phyloP scores from a whole-genome alignment of 2,113 vertebrate species.

The Pterocles orientalis region DNA sequence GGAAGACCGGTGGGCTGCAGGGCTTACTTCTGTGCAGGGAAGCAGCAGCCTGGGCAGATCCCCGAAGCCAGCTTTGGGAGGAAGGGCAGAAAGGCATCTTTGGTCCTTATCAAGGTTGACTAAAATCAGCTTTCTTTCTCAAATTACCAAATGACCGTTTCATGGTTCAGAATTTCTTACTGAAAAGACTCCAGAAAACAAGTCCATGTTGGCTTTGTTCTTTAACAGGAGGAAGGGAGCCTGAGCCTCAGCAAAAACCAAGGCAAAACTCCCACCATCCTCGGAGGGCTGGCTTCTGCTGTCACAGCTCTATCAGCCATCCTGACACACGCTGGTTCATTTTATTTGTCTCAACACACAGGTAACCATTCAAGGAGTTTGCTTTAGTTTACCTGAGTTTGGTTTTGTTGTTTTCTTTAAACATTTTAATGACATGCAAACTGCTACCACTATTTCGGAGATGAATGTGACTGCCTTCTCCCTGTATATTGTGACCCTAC shows the following conservation, averaged over 20 bases:
- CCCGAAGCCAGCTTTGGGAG: fast-evolving
- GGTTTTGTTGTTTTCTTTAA: not conserved
- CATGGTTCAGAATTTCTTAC: not conserved
- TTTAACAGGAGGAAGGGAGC: not conserved
- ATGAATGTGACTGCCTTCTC: not conserved
- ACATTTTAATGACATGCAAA: not conserved
- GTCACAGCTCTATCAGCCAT: not conserved
- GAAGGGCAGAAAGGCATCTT: not conserved
- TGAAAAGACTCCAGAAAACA: not conserved
- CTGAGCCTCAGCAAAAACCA: not conserved
- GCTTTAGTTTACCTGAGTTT: not conserved
- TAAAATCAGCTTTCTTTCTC: not conserved
- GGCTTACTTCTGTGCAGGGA: not conserved
- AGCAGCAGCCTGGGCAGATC: not conserved
- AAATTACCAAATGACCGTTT: not conserved
- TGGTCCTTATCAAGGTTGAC: not conserved
- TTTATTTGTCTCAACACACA: fast-evolving
- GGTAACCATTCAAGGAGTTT: not conserved
- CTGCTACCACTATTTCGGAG: not conserved
- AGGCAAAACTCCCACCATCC: not conserved
- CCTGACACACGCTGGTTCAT: fast-evolving
- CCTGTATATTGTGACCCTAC: not conserved
- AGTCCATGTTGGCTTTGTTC: fast-evolving
- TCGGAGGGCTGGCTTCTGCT: not conserved
- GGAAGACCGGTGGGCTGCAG: not conserved